These are phyloP conservation scores for Sciurus carolinensis DNA, from an alignment of 2,797 vertebrate species.

Conservation along the genomic window DNA sequence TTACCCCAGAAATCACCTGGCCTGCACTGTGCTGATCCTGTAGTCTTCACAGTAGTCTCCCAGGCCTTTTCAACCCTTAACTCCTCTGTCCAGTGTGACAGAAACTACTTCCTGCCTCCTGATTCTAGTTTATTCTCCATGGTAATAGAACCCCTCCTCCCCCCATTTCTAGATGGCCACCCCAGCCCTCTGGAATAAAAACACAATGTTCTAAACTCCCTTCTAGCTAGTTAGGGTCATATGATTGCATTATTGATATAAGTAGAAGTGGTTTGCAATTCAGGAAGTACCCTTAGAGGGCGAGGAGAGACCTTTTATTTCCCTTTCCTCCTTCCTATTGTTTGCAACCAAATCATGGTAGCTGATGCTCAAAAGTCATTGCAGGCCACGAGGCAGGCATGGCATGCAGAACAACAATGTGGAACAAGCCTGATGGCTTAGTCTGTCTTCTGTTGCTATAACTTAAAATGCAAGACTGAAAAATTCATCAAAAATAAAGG, in stretches of 20 bases:
- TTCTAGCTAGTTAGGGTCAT: background rate
- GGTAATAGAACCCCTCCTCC: background rate
- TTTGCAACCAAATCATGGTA: background rate
- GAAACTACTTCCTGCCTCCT: background rate
- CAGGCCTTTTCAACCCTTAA: background rate
- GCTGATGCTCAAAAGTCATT: background rate
- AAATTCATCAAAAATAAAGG: background rate
- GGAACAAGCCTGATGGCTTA: background rate
- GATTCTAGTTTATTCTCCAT: background rate
- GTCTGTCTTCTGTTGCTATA: background rate
- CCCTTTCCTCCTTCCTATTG: background rate
- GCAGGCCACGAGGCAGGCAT: background rate
- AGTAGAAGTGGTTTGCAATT: background rate
- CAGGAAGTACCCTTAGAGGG: background rate
- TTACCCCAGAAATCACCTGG: background rate
- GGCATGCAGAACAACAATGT: background rate
- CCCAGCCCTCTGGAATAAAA: background rate
- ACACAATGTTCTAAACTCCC: background rate
- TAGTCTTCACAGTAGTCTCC: background rate
- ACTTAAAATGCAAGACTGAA: background rate
- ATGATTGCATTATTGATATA: background rate
- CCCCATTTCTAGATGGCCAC: background rate
- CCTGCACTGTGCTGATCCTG: background rate
- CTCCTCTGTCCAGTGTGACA: background rate
- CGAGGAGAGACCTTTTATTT: background rate